These are phyloP conservation scores for Periplaneta americana DNA, from an alignment of 1,140 invertebrate genomes.

Conservation along the genomic window DNA sequence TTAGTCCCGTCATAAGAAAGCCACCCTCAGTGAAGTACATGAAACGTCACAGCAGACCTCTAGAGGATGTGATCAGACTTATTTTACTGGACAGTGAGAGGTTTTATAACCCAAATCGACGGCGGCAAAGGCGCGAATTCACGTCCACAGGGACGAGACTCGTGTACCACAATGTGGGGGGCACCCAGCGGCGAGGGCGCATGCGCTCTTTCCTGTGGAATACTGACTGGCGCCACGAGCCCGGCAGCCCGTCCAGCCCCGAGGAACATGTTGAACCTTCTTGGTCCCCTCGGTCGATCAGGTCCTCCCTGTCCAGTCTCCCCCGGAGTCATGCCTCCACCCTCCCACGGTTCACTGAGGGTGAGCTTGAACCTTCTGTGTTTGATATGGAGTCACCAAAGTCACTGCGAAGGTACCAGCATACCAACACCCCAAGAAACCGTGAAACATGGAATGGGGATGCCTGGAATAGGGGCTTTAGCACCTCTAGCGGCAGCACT, in stretches of 20 bases:
- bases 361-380: slow-evolving; percentile 11
- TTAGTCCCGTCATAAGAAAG: neutral
- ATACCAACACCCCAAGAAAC: no score
- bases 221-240: slow-evolving; percentile 21
- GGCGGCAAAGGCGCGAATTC: slow-evolving; percentile 31
- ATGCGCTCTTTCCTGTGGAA: slow-evolving; percentile 30
- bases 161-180: slow-evolving; percentile 19
- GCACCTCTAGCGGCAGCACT: no score
- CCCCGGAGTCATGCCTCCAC: neutral
- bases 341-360: slow-evolving; percentile 9
- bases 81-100: slow-evolving; percentile 35
- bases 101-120: slow-evolving; percentile 35
- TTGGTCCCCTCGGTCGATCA: no score
- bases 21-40: slow-evolving; percentile 3
- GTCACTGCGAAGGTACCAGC: neutral
- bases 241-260: slow-evolving; percentile 5
- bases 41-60: slow-evolving; percentile 17
- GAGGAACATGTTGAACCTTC: no score
- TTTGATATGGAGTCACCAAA: neutral
- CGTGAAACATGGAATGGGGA: no score
- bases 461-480: no score
- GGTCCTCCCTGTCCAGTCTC: neutral
- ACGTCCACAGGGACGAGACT: slow-evolving; percentile 36
- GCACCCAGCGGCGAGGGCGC: neutral
- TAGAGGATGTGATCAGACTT: slow-evolving; percentile 28